A percentile compares a stretch with the other conserved stretches of the same genome.
Evolutionary conservation across 2,113 vertebrate species (phyloP).

Genomic region (Limnothrissa miodon): DNA sequence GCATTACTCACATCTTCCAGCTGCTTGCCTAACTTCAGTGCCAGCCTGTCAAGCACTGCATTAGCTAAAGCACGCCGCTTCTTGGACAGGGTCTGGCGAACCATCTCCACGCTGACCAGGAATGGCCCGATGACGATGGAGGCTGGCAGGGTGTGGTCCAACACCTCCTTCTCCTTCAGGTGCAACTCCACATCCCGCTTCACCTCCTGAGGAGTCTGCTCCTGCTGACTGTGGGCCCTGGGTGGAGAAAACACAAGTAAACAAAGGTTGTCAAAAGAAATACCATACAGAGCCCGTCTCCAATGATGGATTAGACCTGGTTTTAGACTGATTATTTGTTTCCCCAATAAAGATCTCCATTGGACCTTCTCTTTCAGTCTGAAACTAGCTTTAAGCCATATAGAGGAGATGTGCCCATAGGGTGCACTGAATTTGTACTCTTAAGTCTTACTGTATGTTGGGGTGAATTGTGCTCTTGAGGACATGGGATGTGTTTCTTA

Average conservation of each 20-base stretch:
- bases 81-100: slow-evolving; percentile 75
- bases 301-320: too few relatives aligned
- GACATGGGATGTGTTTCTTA: background rate
- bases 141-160: slow-evolving; percentile 75
- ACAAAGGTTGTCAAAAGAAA: background rate
- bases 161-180: slow-evolving; percentile 73
- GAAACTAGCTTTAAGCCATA: too few relatives aligned
- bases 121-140: slow-evolving; percentile 87
- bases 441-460: background rate
- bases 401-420: too few relatives aligned
- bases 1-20: slow-evolving; percentile 74
- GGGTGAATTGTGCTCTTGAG: background rate
- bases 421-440: background rate
- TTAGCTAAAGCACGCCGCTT: slow-evolving; percentile 76
- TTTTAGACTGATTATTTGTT: too few relatives aligned
- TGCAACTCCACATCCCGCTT: slow-evolving; percentile 70
- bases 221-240: slow-evolving; percentile 52
- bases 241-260: background rate
- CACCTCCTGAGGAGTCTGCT: slow-evolving; percentile 71
- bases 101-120: slow-evolving; percentile 67
- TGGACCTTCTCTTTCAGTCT: too few relatives aligned
- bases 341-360: too few relatives aligned
- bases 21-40: slow-evolving; percentile 72
- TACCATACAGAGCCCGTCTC: too few relatives aligned
- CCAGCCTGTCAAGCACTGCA: slow-evolving; percentile 75